Evolutionary conservation across 2,797 vertebrate species (phyloP).

Genomic region (Gymnocypris eckloni): DNA sequence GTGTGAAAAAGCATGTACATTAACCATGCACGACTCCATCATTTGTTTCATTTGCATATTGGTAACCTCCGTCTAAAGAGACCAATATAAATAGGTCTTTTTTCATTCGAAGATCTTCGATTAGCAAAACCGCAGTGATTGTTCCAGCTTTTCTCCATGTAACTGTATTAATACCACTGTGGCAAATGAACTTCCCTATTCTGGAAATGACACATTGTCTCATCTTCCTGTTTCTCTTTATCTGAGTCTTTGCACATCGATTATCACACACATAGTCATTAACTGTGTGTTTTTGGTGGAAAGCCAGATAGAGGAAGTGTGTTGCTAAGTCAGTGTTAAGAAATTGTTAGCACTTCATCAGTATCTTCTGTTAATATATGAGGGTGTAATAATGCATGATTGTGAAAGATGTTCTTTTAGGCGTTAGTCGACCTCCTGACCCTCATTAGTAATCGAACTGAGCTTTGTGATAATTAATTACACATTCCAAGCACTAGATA

Average conservation of each 20-base stretch:
- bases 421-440: not conserved
- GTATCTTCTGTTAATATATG: slow-evolving; percentile 15
- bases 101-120: slow-evolving; percentile 72
- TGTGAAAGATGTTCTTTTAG: slow-evolving; percentile 7
- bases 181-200: slow-evolving; percentile 87
- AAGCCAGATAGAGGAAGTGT: slow-evolving; percentile 33
- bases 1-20: not conserved
- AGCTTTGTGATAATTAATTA: not conserved
- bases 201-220: slow-evolving; percentile 89
- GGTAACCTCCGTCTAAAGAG: not conserved
- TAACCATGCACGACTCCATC: not conserved
- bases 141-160: slow-evolving; percentile 88
- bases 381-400: not conserved
- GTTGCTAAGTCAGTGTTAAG: slow-evolving; percentile 23
- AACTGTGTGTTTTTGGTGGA: slow-evolving; percentile 28
- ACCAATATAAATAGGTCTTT: not conserved
- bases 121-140: slow-evolving; percentile 83
- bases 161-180: slow-evolving; percentile 91
- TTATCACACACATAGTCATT: slow-evolving; percentile 56
- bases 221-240: slow-evolving; percentile 91
- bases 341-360: slow-evolving; percentile 36
- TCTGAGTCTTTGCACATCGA: slow-evolving; percentile 73
- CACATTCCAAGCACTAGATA: not conserved
- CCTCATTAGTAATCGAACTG: not conserved
- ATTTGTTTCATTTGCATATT: not conserved